A percentile compares a stretch with the other conserved stretches of the same genome.
Conservation (phyloP, 2,797 vertebrate species). For the Acestrorhynchus altus region DNA sequence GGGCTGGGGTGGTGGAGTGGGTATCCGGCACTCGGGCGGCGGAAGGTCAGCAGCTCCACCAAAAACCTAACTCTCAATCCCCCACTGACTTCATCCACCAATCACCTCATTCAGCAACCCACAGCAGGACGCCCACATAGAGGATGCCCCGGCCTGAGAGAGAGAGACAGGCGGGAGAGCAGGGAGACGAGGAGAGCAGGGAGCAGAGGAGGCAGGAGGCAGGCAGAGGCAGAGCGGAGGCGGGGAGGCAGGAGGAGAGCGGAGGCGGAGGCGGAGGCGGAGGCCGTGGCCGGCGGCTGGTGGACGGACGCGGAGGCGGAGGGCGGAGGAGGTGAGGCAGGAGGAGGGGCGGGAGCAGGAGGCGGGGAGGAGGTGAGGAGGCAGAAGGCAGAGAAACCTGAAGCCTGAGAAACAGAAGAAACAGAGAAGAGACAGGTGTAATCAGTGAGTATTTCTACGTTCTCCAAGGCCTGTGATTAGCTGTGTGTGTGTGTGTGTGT, state of each 20-base stretch:
- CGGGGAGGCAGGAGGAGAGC: background rate
- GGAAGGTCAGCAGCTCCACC: conserved; percentile 89
- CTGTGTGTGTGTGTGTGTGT: no score
- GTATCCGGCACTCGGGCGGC: conserved; percentile 88
- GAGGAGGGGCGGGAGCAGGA: no score
- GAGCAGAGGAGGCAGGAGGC: background rate
- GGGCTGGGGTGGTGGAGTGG: conserved; percentile 84
- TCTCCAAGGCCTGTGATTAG: no score
- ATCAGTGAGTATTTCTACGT: no score
- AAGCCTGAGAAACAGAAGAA: no score
- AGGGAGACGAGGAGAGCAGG: background rate
- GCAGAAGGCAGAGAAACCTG: no score
- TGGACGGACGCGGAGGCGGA: no score
- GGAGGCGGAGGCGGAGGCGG: no score
- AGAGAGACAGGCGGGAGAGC: conserved; percentile 4
- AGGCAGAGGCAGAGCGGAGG: background rate
- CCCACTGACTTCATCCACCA: conserved; percentile 95
- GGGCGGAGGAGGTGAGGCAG: no score
- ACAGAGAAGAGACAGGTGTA: no score
- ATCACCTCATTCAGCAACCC: conserved; percentile 98
- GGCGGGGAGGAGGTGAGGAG: no score
- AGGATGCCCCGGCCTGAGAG: conserved; percentile 90
- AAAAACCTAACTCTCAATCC: conserved; percentile 90
- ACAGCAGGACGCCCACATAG: conserved; percentile 99
- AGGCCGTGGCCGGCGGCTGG: no score